Conservation (phyloP, 2,113 vertebrate species). For the Cricetomys ansorgei region DNA sequence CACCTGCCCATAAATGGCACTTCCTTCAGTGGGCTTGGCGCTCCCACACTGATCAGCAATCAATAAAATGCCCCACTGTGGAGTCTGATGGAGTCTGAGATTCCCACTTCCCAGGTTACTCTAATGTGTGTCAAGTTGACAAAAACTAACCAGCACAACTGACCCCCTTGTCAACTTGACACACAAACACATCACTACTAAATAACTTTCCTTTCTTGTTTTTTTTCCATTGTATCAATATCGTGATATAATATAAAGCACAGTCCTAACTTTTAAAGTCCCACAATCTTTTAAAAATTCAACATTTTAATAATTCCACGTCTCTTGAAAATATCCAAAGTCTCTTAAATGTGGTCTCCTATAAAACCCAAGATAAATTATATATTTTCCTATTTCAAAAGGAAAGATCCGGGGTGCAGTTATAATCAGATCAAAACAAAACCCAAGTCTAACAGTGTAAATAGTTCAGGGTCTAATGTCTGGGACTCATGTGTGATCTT, state of each 20-base stretch:
- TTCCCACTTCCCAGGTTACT: not conserved
- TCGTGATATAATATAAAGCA: not conserved
- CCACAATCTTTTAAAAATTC: not conserved
- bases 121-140: not conserved
- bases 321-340: not conserved
- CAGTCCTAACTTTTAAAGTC: not conserved
- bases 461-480: not conserved
- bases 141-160: not conserved
- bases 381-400: not conserved
- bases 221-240: not conserved
- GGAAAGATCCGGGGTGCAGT: not conserved
- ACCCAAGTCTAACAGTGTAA: not conserved
- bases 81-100: not conserved
- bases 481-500: not conserved
- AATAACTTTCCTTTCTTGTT: not conserved
- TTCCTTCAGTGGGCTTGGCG: not conserved
- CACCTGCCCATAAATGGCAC: too few species aligned
- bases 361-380: not conserved
- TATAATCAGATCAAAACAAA: not conserved
- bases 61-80: not conserved
- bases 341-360: not conserved
- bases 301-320: not conserved
- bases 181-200: not conserved
- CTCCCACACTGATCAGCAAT: not conserved
- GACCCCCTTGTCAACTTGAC: not conserved